These are phyloP conservation scores for Xyrichtys novacula DNA, from an alignment of 2,797 vertebrate species.

Conservation along the genomic window DNA sequence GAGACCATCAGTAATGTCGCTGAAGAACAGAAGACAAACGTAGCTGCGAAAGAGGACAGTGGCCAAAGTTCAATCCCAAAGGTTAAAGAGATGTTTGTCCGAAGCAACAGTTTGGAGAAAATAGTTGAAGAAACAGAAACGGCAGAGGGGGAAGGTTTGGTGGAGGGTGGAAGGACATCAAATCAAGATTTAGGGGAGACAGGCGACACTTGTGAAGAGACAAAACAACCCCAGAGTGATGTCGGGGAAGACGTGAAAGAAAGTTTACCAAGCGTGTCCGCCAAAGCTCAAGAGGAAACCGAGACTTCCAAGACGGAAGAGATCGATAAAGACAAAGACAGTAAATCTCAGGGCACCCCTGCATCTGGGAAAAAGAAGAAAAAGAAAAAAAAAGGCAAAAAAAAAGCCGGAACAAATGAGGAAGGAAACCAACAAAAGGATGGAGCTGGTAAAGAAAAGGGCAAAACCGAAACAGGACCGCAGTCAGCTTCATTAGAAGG, in stretches of 20 bases:
- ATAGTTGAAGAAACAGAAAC: constrained; percentile 31
- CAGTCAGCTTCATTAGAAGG: neutral
- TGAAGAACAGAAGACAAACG: constrained; percentile 11
- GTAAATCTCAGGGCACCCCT: constrained; percentile 44
- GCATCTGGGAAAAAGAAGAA: constrained; percentile 80
- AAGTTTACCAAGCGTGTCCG: neutral
- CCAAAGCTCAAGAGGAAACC: constrained; percentile 27
- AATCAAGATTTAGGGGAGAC: constrained; percentile 19
- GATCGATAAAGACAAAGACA: constrained; percentile 43
- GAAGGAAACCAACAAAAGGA: constrained; percentile 52
- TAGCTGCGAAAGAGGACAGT: constrained; percentile 4
- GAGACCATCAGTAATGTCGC: constrained; percentile 29
- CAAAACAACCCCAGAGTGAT: constrained; percentile 18
- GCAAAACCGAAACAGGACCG: neutral
- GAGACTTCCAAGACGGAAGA: constrained; percentile 39
- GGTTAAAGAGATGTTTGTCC: constrained; percentile 30
- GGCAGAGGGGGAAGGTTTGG: constrained; percentile 15
- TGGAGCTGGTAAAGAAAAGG: constrained; percentile 20
- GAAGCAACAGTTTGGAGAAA: constrained; percentile 31
- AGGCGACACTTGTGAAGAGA: constrained; percentile 9
- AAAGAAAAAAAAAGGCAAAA: constrained; percentile 80
- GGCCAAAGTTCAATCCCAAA: constrained; percentile 30
- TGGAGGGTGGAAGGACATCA: neutral
- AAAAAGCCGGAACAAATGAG: constrained; percentile 60
- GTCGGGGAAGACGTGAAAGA: neutral